phyloP scores from a whole-genome alignment of 1,140 invertebrate species.

The Melanaphis sacchari region DNA sequence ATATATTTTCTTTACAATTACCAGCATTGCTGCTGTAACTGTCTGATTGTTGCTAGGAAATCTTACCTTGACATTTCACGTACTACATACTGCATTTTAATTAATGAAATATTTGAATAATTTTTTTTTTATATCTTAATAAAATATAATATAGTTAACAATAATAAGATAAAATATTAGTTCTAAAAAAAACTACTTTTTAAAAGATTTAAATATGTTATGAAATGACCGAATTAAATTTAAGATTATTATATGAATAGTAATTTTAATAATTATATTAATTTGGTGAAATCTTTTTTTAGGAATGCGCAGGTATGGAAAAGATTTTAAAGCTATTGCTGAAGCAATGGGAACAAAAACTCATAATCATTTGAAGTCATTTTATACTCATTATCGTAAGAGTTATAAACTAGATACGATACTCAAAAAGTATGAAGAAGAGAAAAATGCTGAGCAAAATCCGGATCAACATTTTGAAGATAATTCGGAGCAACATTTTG shows the following conservation, averaged over 20 bases:
- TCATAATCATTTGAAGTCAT: conserved; percentile 87
- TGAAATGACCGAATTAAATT: background rate
- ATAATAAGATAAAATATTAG: background rate
- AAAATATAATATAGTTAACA: background rate
- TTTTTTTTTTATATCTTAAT: background rate
- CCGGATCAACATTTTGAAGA: too few species aligned
- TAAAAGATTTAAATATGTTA: background rate
- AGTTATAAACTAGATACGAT: conserved; percentile 91
- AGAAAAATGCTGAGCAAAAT: conserved; percentile 78
- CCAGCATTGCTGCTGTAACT: background rate
- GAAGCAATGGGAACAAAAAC: conserved; percentile 95
- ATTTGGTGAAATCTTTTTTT: conserved; percentile 39
- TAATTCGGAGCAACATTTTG: too few species aligned
- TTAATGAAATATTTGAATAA: background rate
- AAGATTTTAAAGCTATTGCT: conserved; percentile 94
- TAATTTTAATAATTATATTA: background rate
- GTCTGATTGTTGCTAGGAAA: background rate
- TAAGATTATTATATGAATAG: background rate
- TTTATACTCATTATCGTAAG: conserved; percentile 88
- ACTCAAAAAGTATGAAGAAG: conserved; percentile 85
- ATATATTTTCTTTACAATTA: too few species aligned
- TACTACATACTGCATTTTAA: background rate
- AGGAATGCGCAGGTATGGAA: conserved; percentile 90
- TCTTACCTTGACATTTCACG: background rate
- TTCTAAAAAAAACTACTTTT: background rate